These are phyloP conservation scores for Chloroclysta siterata DNA, from an alignment of 2,888 invertebrate genomes.

Conservation along the genomic window DNA sequence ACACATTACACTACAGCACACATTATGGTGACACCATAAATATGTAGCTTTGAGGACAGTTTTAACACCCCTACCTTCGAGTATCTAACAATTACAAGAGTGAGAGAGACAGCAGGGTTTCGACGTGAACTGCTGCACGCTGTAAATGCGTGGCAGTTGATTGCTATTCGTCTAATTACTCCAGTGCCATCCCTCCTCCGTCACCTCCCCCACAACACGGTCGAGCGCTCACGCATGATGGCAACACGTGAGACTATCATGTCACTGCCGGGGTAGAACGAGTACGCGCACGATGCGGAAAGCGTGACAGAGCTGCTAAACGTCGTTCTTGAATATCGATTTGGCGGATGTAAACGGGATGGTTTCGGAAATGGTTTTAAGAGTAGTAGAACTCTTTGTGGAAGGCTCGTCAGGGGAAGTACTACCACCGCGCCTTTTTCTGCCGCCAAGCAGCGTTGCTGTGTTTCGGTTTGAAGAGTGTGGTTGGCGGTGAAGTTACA, in stretches of 20 bases:
- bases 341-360: neutral
- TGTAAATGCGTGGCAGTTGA: constrained; percentile 24
- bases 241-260: constrained; percentile 16
- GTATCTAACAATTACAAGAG: neutral
- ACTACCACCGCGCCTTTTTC: too few species aligned
- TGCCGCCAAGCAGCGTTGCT: too few species aligned
- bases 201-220: constrained; percentile 28
- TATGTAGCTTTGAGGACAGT: neutral
- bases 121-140: neutral
- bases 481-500: too few species aligned
- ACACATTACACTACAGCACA: neutral
- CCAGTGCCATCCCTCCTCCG: constrained; percentile 19
- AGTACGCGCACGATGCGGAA: constrained; percentile 3
- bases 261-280: constrained; percentile 8
- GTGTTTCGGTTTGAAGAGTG: too few species aligned
- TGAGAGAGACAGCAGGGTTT: constrained; percentile 14
- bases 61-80: neutral
- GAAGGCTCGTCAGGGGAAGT: too few species aligned
- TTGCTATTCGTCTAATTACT: constrained; percentile 30
- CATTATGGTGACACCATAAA: neutral
- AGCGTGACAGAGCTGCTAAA: constrained; percentile 1
- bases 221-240: constrained; percentile 20
- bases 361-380: too few species aligned
- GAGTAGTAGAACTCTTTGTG: too few species aligned
- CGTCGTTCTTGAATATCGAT: neutral